phyloP scores from a whole-genome alignment of 2,797 vertebrate species.

The Novumbra hubbsi region DNA sequence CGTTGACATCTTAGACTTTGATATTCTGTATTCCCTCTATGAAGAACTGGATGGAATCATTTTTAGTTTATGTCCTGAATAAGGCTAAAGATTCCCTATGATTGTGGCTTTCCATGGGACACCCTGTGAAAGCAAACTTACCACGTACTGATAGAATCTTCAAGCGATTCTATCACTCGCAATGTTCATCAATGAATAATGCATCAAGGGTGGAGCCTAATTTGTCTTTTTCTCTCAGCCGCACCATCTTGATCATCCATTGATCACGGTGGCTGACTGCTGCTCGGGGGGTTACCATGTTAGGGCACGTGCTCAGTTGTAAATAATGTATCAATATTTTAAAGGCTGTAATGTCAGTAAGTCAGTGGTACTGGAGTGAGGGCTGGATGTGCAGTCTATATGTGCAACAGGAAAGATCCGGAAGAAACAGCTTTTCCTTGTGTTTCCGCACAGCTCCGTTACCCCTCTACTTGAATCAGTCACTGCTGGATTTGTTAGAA shows the following conservation, averaged over 20 bases:
- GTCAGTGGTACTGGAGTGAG: background rate
- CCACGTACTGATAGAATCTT: background rate
- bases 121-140: background rate
- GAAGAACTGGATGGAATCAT: background rate
- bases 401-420: too few species aligned
- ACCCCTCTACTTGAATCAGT: background rate
- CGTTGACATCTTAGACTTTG: background rate
- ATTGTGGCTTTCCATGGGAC: background rate
- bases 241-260: conserved; percentile 11
- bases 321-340: conserved; percentile 20
- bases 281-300: background rate
- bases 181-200: conserved; percentile 7
- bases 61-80: background rate
- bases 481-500: background rate
- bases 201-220: conserved; percentile 9
- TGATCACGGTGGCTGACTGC: background rate
- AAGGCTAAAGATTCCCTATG: background rate
- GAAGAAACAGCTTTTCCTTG: background rate
- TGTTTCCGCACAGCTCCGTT: background rate
- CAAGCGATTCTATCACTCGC: background rate
- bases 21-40: background rate
- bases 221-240: background rate
- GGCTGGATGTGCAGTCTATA: too few species aligned
- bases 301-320: conserved; percentile 4
- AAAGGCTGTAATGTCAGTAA: conserved; percentile 7